A percentile compares a stretch with the other conserved stretches of the same genome.
These are phyloP conservation scores for Periophthalmus magnuspinnatus DNA, from an alignment of 2,797 vertebrate species.

Conservation along the genomic window DNA sequence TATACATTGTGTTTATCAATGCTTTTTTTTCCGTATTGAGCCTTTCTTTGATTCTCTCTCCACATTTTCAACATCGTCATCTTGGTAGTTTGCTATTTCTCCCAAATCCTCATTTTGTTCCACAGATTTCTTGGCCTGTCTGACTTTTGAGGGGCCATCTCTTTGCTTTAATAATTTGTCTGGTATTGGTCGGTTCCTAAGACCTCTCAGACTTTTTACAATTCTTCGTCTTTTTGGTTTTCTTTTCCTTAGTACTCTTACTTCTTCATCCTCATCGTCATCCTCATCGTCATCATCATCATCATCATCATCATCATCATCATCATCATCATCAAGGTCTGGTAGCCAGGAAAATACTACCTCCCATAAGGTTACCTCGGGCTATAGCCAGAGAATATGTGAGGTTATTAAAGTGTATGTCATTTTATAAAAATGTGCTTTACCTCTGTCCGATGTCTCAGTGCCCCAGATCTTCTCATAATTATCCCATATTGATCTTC, in stretches of 20 bases:
- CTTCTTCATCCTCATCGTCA: conserved; percentile 36
- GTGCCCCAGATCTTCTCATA: conserved; percentile 36
- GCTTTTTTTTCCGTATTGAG: not conserved
- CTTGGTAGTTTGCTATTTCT: conserved; percentile 23
- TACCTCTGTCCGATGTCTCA: conserved; percentile 67
- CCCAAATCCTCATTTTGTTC: conserved; percentile 23
- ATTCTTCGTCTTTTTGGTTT: conserved; percentile 44
- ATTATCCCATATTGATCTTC: conserved; percentile 52
- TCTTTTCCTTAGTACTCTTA: conserved; percentile 21
- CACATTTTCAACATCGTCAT: conserved; percentile 21
- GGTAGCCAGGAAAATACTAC: conserved; percentile 74
- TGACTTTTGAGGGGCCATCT: conserved; percentile 50
- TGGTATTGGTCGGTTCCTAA: conserved; percentile 61
- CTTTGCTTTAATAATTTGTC: conserved; percentile 66
- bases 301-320: conserved; percentile 46
- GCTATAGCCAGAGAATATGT: conserved; percentile 59
- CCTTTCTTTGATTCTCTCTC: conserved; percentile 28
- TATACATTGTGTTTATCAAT: too few relatives aligned
- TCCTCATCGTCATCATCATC: conserved; percentile 48
- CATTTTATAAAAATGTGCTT: not conserved
- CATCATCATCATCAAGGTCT: conserved; percentile 49
- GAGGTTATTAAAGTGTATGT: not conserved
- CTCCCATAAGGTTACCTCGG: conserved; percentile 79
- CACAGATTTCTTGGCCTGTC: conserved; percentile 44
- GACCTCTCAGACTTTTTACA: conserved; percentile 25